Conservation (phyloP, 2,888 invertebrate species). For the Oligia latruncula region DNA sequence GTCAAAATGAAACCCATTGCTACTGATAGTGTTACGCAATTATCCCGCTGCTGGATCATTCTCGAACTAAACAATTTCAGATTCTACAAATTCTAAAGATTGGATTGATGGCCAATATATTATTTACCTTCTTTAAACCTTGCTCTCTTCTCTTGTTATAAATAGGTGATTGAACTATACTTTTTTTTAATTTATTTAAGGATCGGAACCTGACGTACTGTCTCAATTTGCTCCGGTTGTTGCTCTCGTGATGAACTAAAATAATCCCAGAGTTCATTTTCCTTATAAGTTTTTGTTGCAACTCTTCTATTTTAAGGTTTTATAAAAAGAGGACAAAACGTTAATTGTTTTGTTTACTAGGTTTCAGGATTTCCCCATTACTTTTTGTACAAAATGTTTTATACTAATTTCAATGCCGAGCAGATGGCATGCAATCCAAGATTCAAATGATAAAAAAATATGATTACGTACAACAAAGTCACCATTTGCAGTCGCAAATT, state of each 20-base stretch:
- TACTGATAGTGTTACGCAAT: too few species aligned
- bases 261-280: slow-evolving; percentile 39
- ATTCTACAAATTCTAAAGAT: not conserved
- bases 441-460: not conserved
- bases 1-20: too few species aligned
- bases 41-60: too few species aligned
- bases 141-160: not conserved
- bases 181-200: slow-evolving; percentile 31
- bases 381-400: not conserved
- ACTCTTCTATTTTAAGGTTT: not conserved
- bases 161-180: slow-evolving; percentile 34
- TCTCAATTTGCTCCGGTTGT: slow-evolving; percentile 47
- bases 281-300: slow-evolving; percentile 33
- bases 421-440: not conserved
- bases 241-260: slow-evolving; percentile 36
- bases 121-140: not conserved
- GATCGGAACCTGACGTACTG: slow-evolving; percentile 23
- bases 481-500: not conserved
- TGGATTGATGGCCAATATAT: not conserved
- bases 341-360: not conserved
- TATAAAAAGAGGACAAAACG: not conserved
- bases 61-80: not conserved
- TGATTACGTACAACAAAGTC: not conserved
- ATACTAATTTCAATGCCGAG: not conserved
- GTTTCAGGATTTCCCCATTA: not conserved